Evolutionary conservation across 1,140 invertebrate species (phyloP), one percentile per base, ranked within the genome.

Genomic region (Ceratina australensis): DNA sequence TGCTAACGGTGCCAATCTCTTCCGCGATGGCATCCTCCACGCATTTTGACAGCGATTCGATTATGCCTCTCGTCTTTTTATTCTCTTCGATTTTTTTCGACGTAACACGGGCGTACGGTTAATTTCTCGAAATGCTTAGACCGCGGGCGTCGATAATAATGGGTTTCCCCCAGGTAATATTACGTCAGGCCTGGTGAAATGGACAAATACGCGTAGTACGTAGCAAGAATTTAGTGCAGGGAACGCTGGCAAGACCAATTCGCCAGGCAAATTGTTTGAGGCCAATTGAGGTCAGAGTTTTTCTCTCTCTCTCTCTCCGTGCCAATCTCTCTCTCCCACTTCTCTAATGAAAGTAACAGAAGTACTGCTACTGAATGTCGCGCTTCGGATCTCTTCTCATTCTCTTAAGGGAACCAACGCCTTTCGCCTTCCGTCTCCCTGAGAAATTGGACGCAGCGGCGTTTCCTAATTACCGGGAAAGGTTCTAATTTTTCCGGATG

Each of bases 341-440:
- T 57, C 50, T 78, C 82, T 84, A 86, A 86, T 82, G 77, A 86
- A 86, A 84, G 82, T 82, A 81, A 86, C 82, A 75, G 82, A 86
- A 86, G 80, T 82, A 86, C 74, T 60, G 57, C 80, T 42, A 80
- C 72, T 57, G 78, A 81, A 78, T 50, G 83, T 80, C 82, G 65
- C 59, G 69, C 69, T 80, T 81, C 50, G 69, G 24, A 49, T 72
- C 73, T 42, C 33, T 42, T 42, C 33, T 84, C 82, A 57, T 84
- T 80, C 73, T 73, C 81, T 80, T 61, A 63, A 83, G 72, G 56
- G 73, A 71, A 80, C 63, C 69, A 71, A 80, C 63, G 54, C 73
- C 59, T 59, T 54, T 52, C 16, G 49, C 68, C 50, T 67, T 24
- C 13, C 54, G 59, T 72, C 71, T 75, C 81, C 22, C 59, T 77